Evolutionary conservation across 2,113 vertebrate species (phyloP).

Genomic region (Siniperca knerii): DNA sequence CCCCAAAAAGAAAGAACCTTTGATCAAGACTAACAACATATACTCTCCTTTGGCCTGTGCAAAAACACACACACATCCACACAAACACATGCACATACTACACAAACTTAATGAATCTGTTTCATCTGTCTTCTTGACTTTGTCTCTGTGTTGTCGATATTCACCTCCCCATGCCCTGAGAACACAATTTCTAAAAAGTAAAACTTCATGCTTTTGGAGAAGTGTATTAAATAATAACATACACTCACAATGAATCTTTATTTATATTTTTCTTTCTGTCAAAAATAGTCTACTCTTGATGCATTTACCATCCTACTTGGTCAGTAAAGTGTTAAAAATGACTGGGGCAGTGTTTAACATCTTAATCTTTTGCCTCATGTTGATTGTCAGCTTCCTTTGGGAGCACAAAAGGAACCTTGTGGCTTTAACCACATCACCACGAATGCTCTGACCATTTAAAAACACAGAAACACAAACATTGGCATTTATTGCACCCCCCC

Average conservation of each 20-base stretch:
- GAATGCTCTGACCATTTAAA: slow-evolving; percentile 40
- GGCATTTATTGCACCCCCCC: slow-evolving; percentile 30
- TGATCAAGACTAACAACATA: slow-evolving; percentile 69
- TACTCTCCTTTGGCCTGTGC: slow-evolving; percentile 35
- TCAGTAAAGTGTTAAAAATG: slow-evolving; percentile 51
- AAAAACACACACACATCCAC: neutral
- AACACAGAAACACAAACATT: slow-evolving; percentile 44
- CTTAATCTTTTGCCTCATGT: slow-evolving; percentile 38
- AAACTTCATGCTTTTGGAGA: slow-evolving; percentile 39
- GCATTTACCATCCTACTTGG: neutral
- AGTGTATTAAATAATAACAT: slow-evolving; percentile 31
- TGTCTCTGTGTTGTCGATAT: slow-evolving; percentile 48
- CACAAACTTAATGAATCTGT: slow-evolving; percentile 68
- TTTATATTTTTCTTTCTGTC: slow-evolving; percentile 12
- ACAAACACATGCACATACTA: neutral
- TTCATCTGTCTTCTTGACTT: slow-evolving; percentile 61
- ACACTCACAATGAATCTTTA: neutral
- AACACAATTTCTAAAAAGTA: slow-evolving; percentile 46
- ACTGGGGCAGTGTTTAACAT: slow-evolving; percentile 38
- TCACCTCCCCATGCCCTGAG: slow-evolving; percentile 42
- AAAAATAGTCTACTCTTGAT: neutral
- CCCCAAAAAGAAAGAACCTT: slow-evolving; percentile 56
- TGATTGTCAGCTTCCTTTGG: slow-evolving; percentile 52
- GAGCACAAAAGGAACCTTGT: slow-evolving; percentile 33
- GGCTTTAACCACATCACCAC: slow-evolving; percentile 48